Conservation (phyloP, 1,140 invertebrate genomes). For the Prorops nasuta region DNA sequence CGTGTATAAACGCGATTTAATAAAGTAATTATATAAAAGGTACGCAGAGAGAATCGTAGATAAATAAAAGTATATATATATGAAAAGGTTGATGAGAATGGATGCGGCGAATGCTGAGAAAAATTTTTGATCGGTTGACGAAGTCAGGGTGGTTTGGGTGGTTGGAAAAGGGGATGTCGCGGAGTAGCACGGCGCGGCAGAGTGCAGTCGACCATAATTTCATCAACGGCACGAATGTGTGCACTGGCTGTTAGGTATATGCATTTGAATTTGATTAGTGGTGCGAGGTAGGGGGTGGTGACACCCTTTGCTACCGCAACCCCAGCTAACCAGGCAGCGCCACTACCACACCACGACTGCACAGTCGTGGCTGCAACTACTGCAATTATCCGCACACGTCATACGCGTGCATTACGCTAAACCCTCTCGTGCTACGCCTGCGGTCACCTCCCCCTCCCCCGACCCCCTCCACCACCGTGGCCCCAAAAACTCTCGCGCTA, state of each 20-base stretch:
- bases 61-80: too few relatives aligned
- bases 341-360: conserved; percentile 30
- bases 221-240: conserved; percentile 42
- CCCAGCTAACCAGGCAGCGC: conserved; percentile 30
- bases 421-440: conserved; percentile 27
- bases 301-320: conserved; percentile 52
- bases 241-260: conserved; percentile 42
- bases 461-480: conserved; percentile 14
- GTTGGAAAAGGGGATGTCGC: neutral
- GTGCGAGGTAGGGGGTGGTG: conserved; percentile 36
- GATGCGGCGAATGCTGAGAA: too few relatives aligned
- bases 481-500: neutral
- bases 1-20: too few relatives aligned
- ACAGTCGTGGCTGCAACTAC: conserved; percentile 44
- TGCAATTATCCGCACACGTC: conserved; percentile 53
- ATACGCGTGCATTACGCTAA: conserved; percentile 41
- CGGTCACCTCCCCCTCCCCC: conserved; percentile 32
- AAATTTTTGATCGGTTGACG: too few relatives aligned
- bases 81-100: too few relatives aligned
- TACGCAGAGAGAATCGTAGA: too few relatives aligned
- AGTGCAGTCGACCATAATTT: conserved; percentile 53
- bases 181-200: conserved; percentile 13
- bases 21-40: too few relatives aligned
- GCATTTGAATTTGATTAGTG: conserved; percentile 53
- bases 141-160: too few relatives aligned